A percentile compares a stretch with the other conserved stretches of the same genome.
Evolutionary conservation across 2,888 invertebrate species (phyloP).

Genomic region (Caenorhabditis auriculariae): DNA sequence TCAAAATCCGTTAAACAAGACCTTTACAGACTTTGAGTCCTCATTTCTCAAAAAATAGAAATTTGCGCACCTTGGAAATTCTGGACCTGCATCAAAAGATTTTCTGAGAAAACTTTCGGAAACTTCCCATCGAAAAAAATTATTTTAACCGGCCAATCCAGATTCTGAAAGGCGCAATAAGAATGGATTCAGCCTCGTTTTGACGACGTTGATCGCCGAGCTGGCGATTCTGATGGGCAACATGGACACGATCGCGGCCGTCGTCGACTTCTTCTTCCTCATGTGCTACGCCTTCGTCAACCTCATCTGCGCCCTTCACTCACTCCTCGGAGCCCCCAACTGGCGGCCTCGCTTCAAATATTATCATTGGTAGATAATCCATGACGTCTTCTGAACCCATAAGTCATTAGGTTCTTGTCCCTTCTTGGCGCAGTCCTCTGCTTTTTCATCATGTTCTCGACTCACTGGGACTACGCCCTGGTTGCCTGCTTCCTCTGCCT

Average conservation of each 20-base stretch:
- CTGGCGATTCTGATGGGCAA: slow-evolving; percentile 82
- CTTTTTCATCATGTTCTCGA: slow-evolving; percentile 96
- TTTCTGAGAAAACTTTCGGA: neutral
- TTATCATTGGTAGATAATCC: slow-evolving; percentile 82
- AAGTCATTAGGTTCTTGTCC: slow-evolving; percentile 24
- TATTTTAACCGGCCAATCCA: neutral
- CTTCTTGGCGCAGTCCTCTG: slow-evolving; percentile 76
- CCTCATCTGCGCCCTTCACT: slow-evolving; percentile 95
- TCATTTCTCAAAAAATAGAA: too few species aligned
- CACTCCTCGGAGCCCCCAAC: slow-evolving; percentile 87
- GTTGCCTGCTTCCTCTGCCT: slow-evolving; percentile 91
- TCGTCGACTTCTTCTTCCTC: slow-evolving; percentile 78
- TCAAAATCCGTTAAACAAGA: too few species aligned
- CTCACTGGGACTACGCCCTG: slow-evolving; percentile 92
- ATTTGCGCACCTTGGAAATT: too few species aligned
- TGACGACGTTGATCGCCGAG: slow-evolving; percentile 75
- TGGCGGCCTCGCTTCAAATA: slow-evolving; percentile 97
- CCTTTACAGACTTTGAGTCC: too few species aligned
- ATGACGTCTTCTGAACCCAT: neutral
- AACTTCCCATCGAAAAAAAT: too few species aligned
- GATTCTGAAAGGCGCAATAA: neutral
- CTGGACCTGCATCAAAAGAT: neutral
- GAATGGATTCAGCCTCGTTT: slow-evolving; percentile 72
- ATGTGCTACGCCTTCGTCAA: slow-evolving; percentile 99
- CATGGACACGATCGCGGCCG: slow-evolving; percentile 90